Evolutionary conservation across 2,888 invertebrate genomes (phyloP).

Genomic region (Xylota sylvarum): DNA sequence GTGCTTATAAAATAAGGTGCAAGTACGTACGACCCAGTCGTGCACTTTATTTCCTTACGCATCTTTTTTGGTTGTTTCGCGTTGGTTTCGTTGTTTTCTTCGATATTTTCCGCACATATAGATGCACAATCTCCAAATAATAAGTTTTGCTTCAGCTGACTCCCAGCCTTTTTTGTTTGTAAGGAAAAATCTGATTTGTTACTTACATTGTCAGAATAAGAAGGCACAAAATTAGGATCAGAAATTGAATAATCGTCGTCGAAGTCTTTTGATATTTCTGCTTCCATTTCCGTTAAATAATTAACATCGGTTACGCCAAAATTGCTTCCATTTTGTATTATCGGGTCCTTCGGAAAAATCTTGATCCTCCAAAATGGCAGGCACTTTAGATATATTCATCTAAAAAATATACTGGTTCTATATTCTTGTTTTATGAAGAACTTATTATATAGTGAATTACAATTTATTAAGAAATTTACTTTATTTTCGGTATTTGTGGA

Average conservation of each 20-base stretch:
- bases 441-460: too few relatives aligned
- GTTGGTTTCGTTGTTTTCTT: too few relatives aligned
- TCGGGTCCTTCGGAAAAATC: background rate
- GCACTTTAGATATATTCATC: background rate
- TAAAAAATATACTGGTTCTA: background rate
- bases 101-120: too few relatives aligned
- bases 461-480: slow-evolving; percentile 2
- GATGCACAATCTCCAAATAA: too few relatives aligned
- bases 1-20: too few relatives aligned
- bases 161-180: background rate
- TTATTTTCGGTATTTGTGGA: background rate
- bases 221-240: slow-evolving; percentile 10
- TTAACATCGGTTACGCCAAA: slow-evolving; percentile 4
- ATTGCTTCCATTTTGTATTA: background rate
- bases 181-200: background rate
- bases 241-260: slow-evolving; percentile 8
- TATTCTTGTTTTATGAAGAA: slow-evolving; percentile 1
- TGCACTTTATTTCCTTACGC: too few relatives aligned
- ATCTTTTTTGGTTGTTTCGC: too few relatives aligned
- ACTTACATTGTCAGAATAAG: slow-evolving; percentile 16
- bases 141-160: slow-evolving; percentile 19
- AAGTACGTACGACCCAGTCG: too few relatives aligned
- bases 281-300: background rate
- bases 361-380: background rate
- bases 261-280: background rate